Evolutionary conservation across 2,888 invertebrate species (phyloP), one percentile per base, ranked within the genome.

Genomic region (Tinea semifulvella): DNA sequence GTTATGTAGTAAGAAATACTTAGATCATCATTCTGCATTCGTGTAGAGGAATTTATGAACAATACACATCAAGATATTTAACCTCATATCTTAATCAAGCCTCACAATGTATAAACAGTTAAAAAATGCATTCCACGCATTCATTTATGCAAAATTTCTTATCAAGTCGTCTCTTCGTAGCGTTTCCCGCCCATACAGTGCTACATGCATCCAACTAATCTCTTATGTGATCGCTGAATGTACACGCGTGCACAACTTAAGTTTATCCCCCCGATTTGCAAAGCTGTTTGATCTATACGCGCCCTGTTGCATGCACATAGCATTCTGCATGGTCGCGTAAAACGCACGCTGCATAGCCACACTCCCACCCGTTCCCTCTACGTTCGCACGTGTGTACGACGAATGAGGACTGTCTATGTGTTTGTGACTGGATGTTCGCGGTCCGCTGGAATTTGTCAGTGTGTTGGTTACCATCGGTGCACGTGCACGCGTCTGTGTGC

Each of bases 311-410:
- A 68, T 68, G 64, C 70, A 68, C 68, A 71, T 73, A 73, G 74
- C 73, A 75, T 76, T 77, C 25, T 75, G 75, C 71, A 65, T 71
- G 75, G 77, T 73, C 70, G 74, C 62, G 72, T 74, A 74, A 74
- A 71, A 76, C 75, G 72, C 75, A 73, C 69, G 72, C 66, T 76
- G 75, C 74, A 74, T 79, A 77, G 79, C 79, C 77, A 75, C 80
- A 79, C 77, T 79, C 79, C 79, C 77, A 77, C 79, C 75, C 68
- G 72, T 40, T 61, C 63, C 57, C 65, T 61, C 75, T 71, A 76
- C 73, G 69, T 60, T 61, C 67, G 67, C 67, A 59, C 53, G 57
- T 66, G 62, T 63, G 73, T 75, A 72, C 72, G 76, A 73, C 68
- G 72, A 74, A 75, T 63, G 64, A 11, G 54, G 45, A 55, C 54